Base-by-base conservation (phyloP, 2,113 vertebrate species). In the Albula goreensis region DNA sequence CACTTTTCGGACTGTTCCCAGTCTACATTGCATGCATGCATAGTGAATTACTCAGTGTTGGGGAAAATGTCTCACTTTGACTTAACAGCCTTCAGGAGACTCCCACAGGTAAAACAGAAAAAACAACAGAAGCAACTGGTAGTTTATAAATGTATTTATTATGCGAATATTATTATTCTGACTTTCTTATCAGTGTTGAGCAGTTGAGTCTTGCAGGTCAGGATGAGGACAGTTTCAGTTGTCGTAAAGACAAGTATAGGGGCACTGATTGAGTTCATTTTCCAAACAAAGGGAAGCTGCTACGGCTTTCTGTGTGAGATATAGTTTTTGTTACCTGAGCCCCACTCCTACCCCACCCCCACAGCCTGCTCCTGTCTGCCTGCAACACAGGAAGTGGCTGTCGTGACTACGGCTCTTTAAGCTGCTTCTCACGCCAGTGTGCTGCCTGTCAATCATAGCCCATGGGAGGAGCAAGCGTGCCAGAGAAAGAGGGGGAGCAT, bases 371-470 rank as follows among this genome's bases (percentile, higher is more conserved):
- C n/a, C n/a, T 82, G 31, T 57, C 70, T 57, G 83, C 74, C 70
- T 80, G 70, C 74, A 50, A 77, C 53, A 79, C 60, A 81, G 84
- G 84, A 85, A 89, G 80, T 78, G 70, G 41, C 56, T 85, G 74
- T 82, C 78, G 81, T 60, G 82, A 85, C 83, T 52, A 41, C 2
- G 86, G 22, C 49, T 63, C 87, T 60, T n/a, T 48, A 84, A 66
- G 31, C 78, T 63, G 78, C 70, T 87, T 88, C 86, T 86, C 88
- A 86, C 88, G 85, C 84, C 86, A 89, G 2, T 80, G n/a, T 2
- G 17, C n/a, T 7, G 81, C 53, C 19, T 63, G 78, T 86, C 85
- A 51, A 48, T 86, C 85, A 87, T 13, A 56, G 11, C 19, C 56
- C 25, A n/a, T 15, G 60, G 48, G 56, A n/a, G 60, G 48, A 25